phyloP scores from a whole-genome alignment of 2,113 vertebrate genomes.

The Scophthalmus maximus region DNA sequence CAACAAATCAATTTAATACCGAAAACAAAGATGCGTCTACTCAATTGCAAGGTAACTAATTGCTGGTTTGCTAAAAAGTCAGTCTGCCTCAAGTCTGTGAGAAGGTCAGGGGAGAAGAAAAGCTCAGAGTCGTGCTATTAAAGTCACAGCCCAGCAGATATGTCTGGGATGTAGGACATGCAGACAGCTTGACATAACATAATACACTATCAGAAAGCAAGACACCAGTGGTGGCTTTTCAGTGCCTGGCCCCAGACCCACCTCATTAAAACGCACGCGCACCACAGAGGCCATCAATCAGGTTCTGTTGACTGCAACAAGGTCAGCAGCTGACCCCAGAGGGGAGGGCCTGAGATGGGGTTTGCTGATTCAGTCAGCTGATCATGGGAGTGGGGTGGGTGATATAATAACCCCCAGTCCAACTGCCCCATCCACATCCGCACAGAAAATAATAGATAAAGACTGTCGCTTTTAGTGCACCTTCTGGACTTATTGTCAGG shows the following conservation, averaged over 20 bases:
- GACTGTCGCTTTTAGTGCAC: not conserved
- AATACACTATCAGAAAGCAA: conserved; percentile 49
- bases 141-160: conserved; percentile 30
- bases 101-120: conserved; percentile 11
- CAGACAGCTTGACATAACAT: conserved; percentile 49
- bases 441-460: conserved; percentile 6
- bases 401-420: not conserved
- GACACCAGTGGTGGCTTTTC: conserved; percentile 19
- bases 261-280: conserved; percentile 5
- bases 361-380: conserved; percentile 55
- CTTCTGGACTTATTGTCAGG: not conserved
- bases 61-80: conserved; percentile 7
- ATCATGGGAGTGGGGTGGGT: conserved; percentile 1
- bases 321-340: conserved; percentile 55
- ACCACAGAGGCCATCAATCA: conserved; percentile 38
- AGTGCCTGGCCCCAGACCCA: conserved; percentile 15
- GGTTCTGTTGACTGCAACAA: conserved; percentile 46
- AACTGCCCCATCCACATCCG: not conserved
- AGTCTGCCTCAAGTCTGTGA: not conserved
- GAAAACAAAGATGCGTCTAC: conserved; percentile 13
- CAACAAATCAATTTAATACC: not conserved
- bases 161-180: conserved; percentile 41
- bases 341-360: not conserved
- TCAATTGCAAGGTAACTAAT: conserved; percentile 12
- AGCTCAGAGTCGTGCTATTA: conserved; percentile 22